phyloP scores from a whole-genome alignment of 2,888 invertebrate species.

The Hartigia nigra region DNA sequence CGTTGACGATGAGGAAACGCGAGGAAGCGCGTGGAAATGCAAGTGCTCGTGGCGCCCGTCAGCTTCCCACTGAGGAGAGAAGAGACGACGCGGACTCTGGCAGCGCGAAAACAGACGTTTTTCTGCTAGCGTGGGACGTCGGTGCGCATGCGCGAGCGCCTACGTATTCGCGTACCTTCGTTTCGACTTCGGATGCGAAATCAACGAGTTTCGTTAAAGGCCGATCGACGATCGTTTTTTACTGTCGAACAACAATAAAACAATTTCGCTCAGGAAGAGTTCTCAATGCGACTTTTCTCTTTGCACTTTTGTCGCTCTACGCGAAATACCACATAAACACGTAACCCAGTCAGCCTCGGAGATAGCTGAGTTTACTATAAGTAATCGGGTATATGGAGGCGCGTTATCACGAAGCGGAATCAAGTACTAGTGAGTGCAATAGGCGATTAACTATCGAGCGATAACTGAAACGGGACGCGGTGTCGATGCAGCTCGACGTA shows the following conservation, averaged over 20 bases:
- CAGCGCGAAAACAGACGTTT: neutral
- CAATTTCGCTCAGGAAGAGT: neutral
- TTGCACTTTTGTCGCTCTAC: neutral
- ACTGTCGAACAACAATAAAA: neutral
- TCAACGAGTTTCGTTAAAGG: neutral
- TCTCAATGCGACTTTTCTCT: neutral
- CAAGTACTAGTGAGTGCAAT: neutral
- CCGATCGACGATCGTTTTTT: neutral
- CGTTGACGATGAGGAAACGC: neutral
- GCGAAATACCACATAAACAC: neutral
- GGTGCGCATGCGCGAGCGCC: constrained; percentile 12
- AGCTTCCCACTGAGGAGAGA: neutral
- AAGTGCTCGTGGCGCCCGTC: neutral
- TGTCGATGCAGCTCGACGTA: neutral
- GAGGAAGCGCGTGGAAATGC: neutral
- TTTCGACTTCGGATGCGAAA: neutral
- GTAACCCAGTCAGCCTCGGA: neutral
- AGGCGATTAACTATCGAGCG: neutral
- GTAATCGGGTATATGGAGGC: neutral
- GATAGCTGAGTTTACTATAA: neutral
- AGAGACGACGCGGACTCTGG: neutral
- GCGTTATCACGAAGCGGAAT: neutral
- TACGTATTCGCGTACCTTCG: neutral
- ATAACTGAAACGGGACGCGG: neutral
- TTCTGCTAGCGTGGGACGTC: neutral